These are phyloP conservation scores for Orientallactaga sibirica DNA, from an alignment of 2,797 vertebrate genomes.

Conservation along the genomic window DNA sequence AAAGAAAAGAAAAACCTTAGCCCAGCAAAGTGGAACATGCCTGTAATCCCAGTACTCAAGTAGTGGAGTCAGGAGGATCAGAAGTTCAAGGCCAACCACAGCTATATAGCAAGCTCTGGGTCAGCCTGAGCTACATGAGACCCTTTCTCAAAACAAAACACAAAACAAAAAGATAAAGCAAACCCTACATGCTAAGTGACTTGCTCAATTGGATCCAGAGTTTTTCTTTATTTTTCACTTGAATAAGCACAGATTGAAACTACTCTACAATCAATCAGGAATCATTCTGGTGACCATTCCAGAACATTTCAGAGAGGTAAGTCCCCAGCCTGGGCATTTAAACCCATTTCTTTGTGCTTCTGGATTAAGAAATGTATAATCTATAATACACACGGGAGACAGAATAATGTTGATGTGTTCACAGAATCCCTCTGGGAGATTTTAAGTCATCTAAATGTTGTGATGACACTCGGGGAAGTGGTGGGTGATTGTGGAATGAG, in stretches of 20 bases:
- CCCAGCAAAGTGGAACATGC: not conserved
- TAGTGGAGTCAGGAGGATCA: not conserved
- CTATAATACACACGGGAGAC: not conserved
- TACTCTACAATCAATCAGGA: constrained; percentile 44
- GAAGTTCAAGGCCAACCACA: not conserved
- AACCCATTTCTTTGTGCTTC: constrained; percentile 28
- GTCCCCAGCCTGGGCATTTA: not conserved
- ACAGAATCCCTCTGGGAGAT: not conserved
- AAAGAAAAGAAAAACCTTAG: not conserved
- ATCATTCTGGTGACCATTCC: not conserved
- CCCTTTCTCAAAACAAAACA: not conserved
- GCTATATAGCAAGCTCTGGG: not conserved
- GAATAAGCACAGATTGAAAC: not conserved
- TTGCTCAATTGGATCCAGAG: not conserved
- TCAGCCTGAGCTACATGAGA: not conserved
- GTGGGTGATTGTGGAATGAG: not conserved
- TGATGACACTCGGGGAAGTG: not conserved
- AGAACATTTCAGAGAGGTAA: constrained; percentile 24
- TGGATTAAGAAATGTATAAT: not conserved
- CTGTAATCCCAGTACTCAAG: not conserved
- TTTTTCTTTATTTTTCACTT: not conserved
- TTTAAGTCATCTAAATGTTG: constrained; percentile 21
- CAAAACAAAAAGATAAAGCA: not conserved
- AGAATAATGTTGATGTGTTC: not conserved
- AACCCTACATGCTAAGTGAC: not conserved